Conservation (phyloP, 2,888 invertebrate genomes). For the Epirrhoe tristata region DNA sequence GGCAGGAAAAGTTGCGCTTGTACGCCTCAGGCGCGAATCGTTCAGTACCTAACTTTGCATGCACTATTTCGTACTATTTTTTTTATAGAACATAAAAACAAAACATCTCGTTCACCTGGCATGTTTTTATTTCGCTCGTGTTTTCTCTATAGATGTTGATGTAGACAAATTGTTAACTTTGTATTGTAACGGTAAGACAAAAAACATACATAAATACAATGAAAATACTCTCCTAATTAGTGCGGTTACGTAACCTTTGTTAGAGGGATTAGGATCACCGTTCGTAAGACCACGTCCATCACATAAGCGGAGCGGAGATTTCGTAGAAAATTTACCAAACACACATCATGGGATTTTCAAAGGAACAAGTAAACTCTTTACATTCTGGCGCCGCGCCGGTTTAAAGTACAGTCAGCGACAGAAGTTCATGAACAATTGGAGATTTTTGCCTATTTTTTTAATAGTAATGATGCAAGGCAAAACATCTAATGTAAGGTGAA, state of each 20-base stretch:
- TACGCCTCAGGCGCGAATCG: conserved; percentile 12
- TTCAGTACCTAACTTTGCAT: background rate
- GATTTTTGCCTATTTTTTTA: too few relatives aligned
- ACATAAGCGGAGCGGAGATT: conserved; percentile 21
- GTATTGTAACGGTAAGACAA: conserved; percentile 5
- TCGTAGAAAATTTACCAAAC: background rate
- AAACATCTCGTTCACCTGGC: too few relatives aligned
- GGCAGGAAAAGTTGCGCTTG: conserved; percentile 18
- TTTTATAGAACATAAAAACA: background rate
- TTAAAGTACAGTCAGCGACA: too few relatives aligned
- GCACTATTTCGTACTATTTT: background rate
- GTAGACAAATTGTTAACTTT: background rate
- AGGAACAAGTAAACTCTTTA: too few relatives aligned
- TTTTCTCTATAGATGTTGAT: background rate
- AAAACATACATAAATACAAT: conserved; percentile 12
- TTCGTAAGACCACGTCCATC: conserved; percentile 6
- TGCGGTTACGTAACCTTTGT: conserved; percentile 27
- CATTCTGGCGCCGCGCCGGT: too few relatives aligned
- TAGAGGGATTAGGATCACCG: conserved; percentile 26
- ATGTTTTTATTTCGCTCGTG: too few relatives aligned
- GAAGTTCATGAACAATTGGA: too few relatives aligned
- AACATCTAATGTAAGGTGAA: too few relatives aligned
- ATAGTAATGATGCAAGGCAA: too few relatives aligned
- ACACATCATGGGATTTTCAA: background rate
- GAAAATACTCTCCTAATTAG: conserved; percentile 13